Conservation (phyloP, 2,888 invertebrate species). For the Diogma glabrata region DNA sequence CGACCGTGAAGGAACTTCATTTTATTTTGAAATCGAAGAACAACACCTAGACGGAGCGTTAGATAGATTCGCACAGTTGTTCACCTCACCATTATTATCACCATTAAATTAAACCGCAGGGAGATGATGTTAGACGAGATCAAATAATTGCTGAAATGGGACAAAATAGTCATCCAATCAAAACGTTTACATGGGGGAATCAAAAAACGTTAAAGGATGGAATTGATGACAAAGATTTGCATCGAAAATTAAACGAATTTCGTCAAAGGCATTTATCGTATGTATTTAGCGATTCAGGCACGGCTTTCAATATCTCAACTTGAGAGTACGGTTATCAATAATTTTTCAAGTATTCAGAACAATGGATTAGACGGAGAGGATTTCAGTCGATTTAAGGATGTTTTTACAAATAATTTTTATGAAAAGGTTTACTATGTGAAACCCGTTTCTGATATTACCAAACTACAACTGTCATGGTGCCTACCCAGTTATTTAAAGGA, state of each 20-base stretch:
- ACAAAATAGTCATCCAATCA: conserved; percentile 52
- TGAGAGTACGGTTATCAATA: conserved; percentile 34
- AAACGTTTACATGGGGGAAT: conserved; percentile 81
- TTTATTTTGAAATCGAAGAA: conserved; percentile 80
- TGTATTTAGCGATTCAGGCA: conserved; percentile 77
- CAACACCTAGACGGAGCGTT: conserved; percentile 62
- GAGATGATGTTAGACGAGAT: conserved; percentile 62
- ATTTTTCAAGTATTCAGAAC: conserved; percentile 57
- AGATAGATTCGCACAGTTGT: conserved; percentile 81
- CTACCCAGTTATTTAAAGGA: conserved; percentile 28
- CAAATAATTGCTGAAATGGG: conserved; percentile 60
- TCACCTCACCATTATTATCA: conserved; percentile 74
- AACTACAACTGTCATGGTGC: conserved; percentile 42
- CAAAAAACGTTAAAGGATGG: conserved; percentile 56
- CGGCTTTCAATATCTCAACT: conserved; percentile 32
- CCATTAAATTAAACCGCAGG: conserved; percentile 62
- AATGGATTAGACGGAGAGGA: conserved; percentile 53
- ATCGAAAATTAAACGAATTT: conserved; percentile 61
- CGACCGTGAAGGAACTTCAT: conserved; percentile 75
- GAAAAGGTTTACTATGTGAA: conserved; percentile 52
- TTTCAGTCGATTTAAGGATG: conserved; percentile 39
- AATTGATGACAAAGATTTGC: conserved; percentile 53
- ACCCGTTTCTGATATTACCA: conserved; percentile 59
- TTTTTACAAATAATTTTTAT: conserved; percentile 30
- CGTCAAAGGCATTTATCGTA: conserved; percentile 70